Evolutionary conservation across 1,140 invertebrate species (phyloP).

Genomic region (Vollenhovia emeryi): DNA sequence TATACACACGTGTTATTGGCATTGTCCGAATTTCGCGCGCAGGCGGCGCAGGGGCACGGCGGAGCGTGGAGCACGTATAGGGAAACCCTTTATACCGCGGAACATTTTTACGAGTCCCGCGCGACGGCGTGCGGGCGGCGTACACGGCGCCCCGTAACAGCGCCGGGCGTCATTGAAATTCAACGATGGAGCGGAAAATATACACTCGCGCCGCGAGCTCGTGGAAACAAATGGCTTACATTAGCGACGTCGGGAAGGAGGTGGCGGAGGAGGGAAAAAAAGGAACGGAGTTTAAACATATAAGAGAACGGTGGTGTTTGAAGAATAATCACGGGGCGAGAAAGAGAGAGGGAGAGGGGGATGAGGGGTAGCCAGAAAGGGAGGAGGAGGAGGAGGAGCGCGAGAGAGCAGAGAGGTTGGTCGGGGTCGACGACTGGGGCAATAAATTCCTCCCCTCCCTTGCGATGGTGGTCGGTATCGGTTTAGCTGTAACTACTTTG

Average conservation of each 20-base stretch:
- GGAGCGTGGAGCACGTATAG: background rate
- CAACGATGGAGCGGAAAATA: slow-evolving; percentile 58
- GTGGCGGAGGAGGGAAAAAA: background rate
- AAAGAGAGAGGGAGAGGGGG: background rate
- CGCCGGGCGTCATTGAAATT: slow-evolving; percentile 47
- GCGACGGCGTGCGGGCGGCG: background rate
- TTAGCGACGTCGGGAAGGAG: slow-evolving; percentile 41
- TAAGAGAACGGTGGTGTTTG: slow-evolving; percentile 53
- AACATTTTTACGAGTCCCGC: slow-evolving; percentile 55
- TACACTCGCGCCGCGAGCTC: slow-evolving; percentile 42
- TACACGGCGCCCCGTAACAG: background rate
- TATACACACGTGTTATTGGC: slow-evolving; percentile 49
- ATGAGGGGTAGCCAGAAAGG: background rate
- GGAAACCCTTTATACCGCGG: slow-evolving; percentile 35
- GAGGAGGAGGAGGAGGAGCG: background rate
- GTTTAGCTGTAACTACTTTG: slow-evolving; percentile 58
- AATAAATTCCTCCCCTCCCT: slow-evolving; percentile 34
- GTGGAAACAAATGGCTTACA: slow-evolving; percentile 58
- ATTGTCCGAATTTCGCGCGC: slow-evolving; percentile 40
- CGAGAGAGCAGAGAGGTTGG: slow-evolving; percentile 11
- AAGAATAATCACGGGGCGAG: slow-evolving; percentile 50
- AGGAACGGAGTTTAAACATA: slow-evolving; percentile 39
- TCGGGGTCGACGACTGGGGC: slow-evolving; percentile 35
- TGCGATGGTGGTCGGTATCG: slow-evolving; percentile 30
- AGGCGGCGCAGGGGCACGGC: too few relatives aligned